Evolutionary conservation across 1,140 invertebrate species (phyloP).

Genomic region (Archivesica marissinica): DNA sequence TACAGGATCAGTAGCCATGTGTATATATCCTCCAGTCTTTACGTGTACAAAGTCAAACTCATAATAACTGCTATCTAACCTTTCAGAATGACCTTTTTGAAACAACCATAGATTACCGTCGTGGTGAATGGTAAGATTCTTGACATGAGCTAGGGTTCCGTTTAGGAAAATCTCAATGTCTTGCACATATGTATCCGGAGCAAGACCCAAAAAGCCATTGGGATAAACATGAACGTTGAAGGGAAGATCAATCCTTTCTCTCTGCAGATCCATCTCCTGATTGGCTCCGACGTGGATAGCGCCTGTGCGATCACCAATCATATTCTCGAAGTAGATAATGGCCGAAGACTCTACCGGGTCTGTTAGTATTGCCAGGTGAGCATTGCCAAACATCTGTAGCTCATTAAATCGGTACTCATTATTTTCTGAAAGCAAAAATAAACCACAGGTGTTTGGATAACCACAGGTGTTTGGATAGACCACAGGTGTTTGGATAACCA

Average conservation of each 20-base stretch:
- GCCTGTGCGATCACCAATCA: slow-evolving; percentile 77
- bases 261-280: slow-evolving; percentile 72
- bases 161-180: slow-evolving; percentile 76
- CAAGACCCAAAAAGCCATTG: slow-evolving; percentile 72
- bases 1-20: slow-evolving; percentile 75
- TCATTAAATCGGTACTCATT: slow-evolving; percentile 73
- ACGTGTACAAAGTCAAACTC: slow-evolving; percentile 75
- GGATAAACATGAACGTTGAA: slow-evolving; percentile 76
- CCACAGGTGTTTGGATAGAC: too few species aligned
- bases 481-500: too few species aligned
- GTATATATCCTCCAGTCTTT: slow-evolving; percentile 72
- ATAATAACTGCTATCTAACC: slow-evolving; percentile 64
- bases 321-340: slow-evolving; percentile 71
- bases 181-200: slow-evolving; percentile 71
- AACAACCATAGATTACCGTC: slow-evolving; percentile 73
- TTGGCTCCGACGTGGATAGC: slow-evolving; percentile 71
- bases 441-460: too few species aligned
- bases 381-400: slow-evolving; percentile 75
- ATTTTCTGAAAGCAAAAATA: too few species aligned
- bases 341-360: slow-evolving; percentile 63
- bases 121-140: slow-evolving; percentile 75
- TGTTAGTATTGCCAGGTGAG: slow-evolving; percentile 74
- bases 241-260: slow-evolving; percentile 73
- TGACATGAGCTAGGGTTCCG: slow-evolving; percentile 73
- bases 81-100: slow-evolving; percentile 64